Conservation (phyloP, 2,888 invertebrate genomes). For the Poecilobothrus nobilitatus region DNA sequence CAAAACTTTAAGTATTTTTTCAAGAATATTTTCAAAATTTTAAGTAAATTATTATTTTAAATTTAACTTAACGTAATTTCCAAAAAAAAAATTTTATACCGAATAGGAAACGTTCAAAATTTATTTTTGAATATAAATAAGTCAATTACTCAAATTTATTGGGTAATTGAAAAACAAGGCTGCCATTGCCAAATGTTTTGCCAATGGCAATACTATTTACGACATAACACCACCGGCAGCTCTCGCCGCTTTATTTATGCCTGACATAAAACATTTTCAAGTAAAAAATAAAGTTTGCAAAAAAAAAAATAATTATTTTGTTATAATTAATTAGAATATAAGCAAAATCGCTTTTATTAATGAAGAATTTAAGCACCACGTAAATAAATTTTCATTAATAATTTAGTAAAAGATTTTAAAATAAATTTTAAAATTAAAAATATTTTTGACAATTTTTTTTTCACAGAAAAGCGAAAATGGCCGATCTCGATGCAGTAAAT, state of each 20-base stretch:
- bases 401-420: not conserved
- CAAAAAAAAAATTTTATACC: no score
- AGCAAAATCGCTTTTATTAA: not conserved
- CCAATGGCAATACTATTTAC: not conserved
- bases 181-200: not conserved
- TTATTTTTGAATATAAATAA: no score
- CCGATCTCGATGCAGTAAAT: slow-evolving; percentile 52
- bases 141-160: no score
- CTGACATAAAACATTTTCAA: slow-evolving; percentile 4
- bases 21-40: no score
- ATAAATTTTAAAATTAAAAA: not conserved
- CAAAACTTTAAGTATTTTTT: no score
- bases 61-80: no score
- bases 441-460: not conserved
- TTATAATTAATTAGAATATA: not conserved
- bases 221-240: not conserved
- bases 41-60: no score
- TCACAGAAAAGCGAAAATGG: slow-evolving; percentile 34
- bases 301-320: not conserved
- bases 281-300: not conserved
- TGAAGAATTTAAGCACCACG: slow-evolving; percentile 6
- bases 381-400: not conserved
- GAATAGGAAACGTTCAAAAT: no score
- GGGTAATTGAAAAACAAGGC: not conserved
- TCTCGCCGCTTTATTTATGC: not conserved